These are phyloP conservation scores for Genyomyrus donnyi DNA, from an alignment of 2,113 vertebrate genomes.

Conservation along the genomic window DNA sequence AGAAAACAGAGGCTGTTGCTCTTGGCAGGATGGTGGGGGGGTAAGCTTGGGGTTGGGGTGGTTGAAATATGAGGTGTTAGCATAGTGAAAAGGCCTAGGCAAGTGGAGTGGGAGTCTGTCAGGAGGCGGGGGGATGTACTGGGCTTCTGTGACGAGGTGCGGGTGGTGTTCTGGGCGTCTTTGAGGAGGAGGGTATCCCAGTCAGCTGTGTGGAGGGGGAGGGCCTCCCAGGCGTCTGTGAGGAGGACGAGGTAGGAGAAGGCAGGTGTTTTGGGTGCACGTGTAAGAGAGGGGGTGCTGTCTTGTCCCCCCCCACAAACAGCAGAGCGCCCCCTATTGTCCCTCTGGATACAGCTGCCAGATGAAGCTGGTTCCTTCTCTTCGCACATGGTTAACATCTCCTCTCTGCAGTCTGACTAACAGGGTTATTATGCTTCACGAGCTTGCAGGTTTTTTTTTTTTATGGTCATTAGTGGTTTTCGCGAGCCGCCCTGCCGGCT, in stretches of 20 bases:
- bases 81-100: slow-evolving; percentile 20
- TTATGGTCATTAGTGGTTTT: background rate
- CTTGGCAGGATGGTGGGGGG: slow-evolving; percentile 28
- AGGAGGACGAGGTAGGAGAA: background rate
- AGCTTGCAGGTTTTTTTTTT: background rate
- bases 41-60: background rate
- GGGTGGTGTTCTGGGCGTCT: background rate
- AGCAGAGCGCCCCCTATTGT: background rate
- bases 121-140: background rate
- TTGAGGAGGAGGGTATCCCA: background rate
- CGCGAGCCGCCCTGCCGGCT: too few relatives aligned
- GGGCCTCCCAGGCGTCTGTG: background rate
- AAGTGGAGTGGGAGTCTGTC: slow-evolving; percentile 11
- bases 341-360: background rate
- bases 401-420: background rate
- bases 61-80: slow-evolving; percentile 22
- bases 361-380: background rate
- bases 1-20: slow-evolving; percentile 27
- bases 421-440: background rate
- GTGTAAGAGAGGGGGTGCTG: background rate
- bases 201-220: too few relatives aligned
- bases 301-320: background rate
- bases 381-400: background rate
- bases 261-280: background rate
- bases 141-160: background rate